phyloP scores from a whole-genome alignment of 1,140 invertebrate genomes.

The Polyergus mexicanus region DNA sequence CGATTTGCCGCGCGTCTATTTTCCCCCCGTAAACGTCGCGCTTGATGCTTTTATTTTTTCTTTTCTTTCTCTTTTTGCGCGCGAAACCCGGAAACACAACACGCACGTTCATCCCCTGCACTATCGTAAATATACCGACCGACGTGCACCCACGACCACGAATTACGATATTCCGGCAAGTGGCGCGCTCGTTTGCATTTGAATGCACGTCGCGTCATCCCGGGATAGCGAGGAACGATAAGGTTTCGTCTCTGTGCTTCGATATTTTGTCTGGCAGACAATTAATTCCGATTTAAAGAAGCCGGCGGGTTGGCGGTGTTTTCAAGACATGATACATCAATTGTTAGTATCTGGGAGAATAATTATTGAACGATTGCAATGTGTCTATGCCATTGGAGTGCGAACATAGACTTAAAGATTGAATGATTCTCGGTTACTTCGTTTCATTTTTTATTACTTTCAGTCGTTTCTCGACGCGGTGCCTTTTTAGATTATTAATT shows the following conservation, averaged over 20 bases:
- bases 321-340: constrained; percentile 2
- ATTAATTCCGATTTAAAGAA: constrained; percentile 33
- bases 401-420: neutral
- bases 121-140: constrained; percentile 24
- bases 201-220: constrained; percentile 7
- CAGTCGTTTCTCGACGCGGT: neutral
- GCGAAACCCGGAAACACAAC: neutral
- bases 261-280: neutral
- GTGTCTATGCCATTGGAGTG: neutral
- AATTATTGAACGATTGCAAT: constrained; percentile 11
- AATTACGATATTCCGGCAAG: constrained; percentile 38
- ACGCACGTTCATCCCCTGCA: neutral
- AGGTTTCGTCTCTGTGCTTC: neutral
- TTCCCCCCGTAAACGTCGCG: constrained; percentile 1
- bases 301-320: neutral
- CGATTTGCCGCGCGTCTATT: neutral
- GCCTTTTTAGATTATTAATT: neutral
- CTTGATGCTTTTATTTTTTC: neutral
- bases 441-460: constrained; percentile 19
- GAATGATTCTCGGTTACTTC: neutral
- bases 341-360: neutral
- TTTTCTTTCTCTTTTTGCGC: neutral
- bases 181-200: constrained; percentile 27
- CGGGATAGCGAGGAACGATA: constrained; percentile 26
- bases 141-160: neutral